Evolutionary conservation across 2,113 vertebrate species (phyloP).

Genomic region (Macroglossus sobrinus): DNA sequence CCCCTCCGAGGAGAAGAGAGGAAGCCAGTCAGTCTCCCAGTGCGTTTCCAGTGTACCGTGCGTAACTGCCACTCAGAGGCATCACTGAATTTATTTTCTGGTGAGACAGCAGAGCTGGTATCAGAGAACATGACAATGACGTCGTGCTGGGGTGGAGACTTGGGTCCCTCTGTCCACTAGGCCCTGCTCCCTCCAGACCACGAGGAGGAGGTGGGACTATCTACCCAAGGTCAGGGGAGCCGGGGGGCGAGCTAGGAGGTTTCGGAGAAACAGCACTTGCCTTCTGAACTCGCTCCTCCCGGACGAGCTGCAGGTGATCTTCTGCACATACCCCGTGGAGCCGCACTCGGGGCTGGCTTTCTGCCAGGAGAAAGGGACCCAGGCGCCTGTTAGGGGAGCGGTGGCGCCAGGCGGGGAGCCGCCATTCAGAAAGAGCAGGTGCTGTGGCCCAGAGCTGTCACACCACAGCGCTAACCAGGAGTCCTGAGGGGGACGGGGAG

Average conservation of each 20-base stretch:
- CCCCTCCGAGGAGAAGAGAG: not conserved
- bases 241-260: not conserved
- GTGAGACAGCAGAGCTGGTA: not conserved
- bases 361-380: slow-evolving; percentile 65
- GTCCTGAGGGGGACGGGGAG: not conserved
- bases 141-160: not conserved
- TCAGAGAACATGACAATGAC: not conserved
- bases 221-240: not conserved
- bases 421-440: not conserved
- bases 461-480: not conserved
- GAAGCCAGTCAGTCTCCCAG: not conserved
- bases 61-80: not conserved
- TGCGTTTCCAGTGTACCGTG: not conserved
- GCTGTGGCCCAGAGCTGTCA: not conserved
- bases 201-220: not conserved
- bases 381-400: not conserved
- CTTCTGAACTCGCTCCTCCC: slow-evolving; percentile 84
- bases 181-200: not conserved
- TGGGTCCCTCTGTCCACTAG: not conserved
- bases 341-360: slow-evolving; percentile 79
- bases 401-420: not conserved
- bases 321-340: slow-evolving; percentile 85
- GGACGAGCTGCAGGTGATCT: slow-evolving; percentile 82
- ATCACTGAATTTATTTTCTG: not conserved
- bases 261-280: slow-evolving; percentile 65